Percentiles rank a stretch among this genome's conserved stretches.
Evolutionary conservation across 64 coral and sea anemone species (phyloP).

Genomic region (Montipora foliosa): DNA sequence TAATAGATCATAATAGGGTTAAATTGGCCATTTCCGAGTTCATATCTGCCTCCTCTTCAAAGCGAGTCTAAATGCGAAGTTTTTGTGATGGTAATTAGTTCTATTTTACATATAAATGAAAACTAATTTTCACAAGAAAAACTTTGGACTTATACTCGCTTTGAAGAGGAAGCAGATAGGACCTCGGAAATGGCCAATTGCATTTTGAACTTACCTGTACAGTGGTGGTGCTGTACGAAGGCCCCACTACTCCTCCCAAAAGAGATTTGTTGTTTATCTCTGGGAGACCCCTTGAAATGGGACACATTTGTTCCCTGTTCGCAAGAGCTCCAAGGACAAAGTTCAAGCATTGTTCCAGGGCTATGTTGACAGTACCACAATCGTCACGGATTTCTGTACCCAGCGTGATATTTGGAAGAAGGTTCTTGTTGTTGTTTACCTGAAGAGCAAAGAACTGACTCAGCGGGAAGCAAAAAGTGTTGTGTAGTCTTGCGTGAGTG

Average conservation of each 20-base stretch:
- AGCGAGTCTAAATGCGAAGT: too few relatives aligned
- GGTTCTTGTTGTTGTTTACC: conserved; percentile 67
- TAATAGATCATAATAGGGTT: too few relatives aligned
- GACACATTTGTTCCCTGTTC: conserved; percentile 49
- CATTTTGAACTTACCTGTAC: conserved; percentile 47
- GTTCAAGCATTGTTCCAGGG: conserved; percentile 76
- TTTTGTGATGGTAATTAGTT: too few relatives aligned
- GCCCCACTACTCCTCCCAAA: conserved; percentile 75
- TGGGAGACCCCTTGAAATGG: not conserved
- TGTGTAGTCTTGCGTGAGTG: too few relatives aligned
- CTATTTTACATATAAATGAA: too few relatives aligned
- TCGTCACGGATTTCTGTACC: conserved; percentile 89
- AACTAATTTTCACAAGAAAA: too few relatives aligned
- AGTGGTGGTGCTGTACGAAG: conserved; percentile 72
- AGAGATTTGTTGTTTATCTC: not conserved
- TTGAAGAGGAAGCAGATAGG: too few relatives aligned
- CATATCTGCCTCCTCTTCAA: too few relatives aligned
- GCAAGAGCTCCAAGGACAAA: conserved; percentile 59
- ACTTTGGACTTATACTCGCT: too few relatives aligned
- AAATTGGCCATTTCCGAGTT: too few relatives aligned
- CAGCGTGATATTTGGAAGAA: conserved; percentile 88
- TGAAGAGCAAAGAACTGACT: not conserved
- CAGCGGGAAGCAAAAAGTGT: not conserved
- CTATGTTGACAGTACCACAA: conserved; percentile 82
- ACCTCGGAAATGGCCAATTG: too few relatives aligned